Evolutionary conservation across 1,140 invertebrate species (phyloP).

Genomic region (Calycopis cecrops): DNA sequence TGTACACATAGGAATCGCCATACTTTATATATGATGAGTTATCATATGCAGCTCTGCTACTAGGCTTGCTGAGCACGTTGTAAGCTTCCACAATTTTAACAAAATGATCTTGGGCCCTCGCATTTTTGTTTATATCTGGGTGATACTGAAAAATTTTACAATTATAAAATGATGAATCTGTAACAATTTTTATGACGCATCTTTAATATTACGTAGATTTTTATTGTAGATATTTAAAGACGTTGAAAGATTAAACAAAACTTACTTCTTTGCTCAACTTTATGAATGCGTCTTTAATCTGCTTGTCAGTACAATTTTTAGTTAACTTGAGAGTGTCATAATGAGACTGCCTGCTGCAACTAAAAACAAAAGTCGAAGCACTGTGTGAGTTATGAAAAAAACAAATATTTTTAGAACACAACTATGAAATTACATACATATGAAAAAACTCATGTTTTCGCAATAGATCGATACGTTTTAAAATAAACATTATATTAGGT

Average conservation of each 20-base stretch:
- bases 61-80: slow-evolving; percentile 75
- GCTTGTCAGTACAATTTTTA: slow-evolving; percentile 72
- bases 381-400: slow-evolving; percentile 1
- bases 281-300: slow-evolving; percentile 77
- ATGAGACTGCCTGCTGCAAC: slow-evolving; percentile 56
- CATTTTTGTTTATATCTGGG: slow-evolving; percentile 77
- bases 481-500: slow-evolving; percentile 47
- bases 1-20: slow-evolving; percentile 40
- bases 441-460: slow-evolving; percentile 46
- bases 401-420: slow-evolving; percentile 9
- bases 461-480: slow-evolving; percentile 42
- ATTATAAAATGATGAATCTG: not conserved
- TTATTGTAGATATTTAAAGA: no score
- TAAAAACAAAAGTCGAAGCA: slow-evolving; percentile 45
- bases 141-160: slow-evolving; percentile 66
- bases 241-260: not conserved
- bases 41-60: slow-evolving; percentile 76
- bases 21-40: slow-evolving; percentile 30
- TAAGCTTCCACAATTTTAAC: slow-evolving; percentile 80
- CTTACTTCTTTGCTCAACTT: slow-evolving; percentile 76
- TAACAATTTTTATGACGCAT: not conserved
- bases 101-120: slow-evolving; percentile 74
- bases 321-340: slow-evolving; percentile 76
- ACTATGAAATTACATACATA: slow-evolving; percentile 20
- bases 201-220: not conserved